phyloP scores from a whole-genome alignment of 2,797 vertebrate genomes.

The Poecilia wingei region DNA sequence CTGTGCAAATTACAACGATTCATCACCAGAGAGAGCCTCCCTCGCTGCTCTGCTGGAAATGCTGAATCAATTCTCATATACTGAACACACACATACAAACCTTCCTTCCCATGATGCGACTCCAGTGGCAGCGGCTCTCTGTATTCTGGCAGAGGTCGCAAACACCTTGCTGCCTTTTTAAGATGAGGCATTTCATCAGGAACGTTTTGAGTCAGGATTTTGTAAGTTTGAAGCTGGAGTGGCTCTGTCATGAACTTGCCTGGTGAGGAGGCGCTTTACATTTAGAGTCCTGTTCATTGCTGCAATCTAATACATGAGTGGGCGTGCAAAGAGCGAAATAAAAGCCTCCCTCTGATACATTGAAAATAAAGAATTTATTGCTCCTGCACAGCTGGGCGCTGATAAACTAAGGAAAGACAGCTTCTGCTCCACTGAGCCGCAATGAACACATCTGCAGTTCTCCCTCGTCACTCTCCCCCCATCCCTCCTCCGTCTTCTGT shows the following conservation, averaged over 20 bases:
- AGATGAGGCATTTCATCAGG: slow-evolving; percentile 22
- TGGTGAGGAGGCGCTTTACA: slow-evolving; percentile 13
- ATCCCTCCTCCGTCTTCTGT: slow-evolving; percentile 24
- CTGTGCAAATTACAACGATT: slow-evolving; percentile 73
- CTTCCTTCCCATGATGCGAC: slow-evolving; percentile 12
- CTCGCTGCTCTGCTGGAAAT: slow-evolving; percentile 45
- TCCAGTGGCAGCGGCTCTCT: slow-evolving; percentile 15
- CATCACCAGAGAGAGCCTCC: slow-evolving; percentile 58
- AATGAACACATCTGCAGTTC: slow-evolving; percentile 63
- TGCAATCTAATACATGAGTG: slow-evolving; percentile 6
- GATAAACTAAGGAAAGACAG: slow-evolving; percentile 50
- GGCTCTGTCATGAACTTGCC: slow-evolving; percentile 11
- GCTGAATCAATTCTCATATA: slow-evolving; percentile 61
- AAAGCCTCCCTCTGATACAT: slow-evolving; percentile 7
- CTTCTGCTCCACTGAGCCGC: slow-evolving; percentile 64
- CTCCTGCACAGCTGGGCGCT: neutral
- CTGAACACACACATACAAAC: slow-evolving; percentile 31
- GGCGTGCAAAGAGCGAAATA: neutral
- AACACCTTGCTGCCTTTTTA: slow-evolving; percentile 23
- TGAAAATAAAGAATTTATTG: slow-evolving; percentile 18
- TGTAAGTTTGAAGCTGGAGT: slow-evolving; percentile 20
- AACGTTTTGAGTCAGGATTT: slow-evolving; percentile 17
- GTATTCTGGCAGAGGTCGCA: slow-evolving; percentile 15
- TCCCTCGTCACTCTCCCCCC: slow-evolving; percentile 11
- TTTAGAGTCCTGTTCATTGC: slow-evolving; percentile 14